Percentiles rank a stretch among this genome's conserved stretches.
These are phyloP conservation scores for Trichopria drosophilae DNA, from an alignment of 2,888 invertebrate genomes.

Conservation along the genomic window DNA sequence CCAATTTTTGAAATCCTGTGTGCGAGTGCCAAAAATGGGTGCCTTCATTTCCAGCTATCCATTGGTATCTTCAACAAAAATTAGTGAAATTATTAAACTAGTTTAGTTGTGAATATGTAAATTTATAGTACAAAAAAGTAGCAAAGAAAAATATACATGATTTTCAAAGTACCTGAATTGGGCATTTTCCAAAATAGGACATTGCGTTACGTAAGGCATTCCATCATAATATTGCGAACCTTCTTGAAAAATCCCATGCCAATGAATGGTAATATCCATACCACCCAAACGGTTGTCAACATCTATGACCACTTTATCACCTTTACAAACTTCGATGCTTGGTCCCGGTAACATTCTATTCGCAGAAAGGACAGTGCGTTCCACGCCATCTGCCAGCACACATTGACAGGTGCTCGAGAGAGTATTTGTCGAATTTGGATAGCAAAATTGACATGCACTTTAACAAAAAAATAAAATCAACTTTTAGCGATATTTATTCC, in stretches of 20 bases:
- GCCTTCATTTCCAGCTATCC: conserved; percentile 72
- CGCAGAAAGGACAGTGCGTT: conserved; percentile 74
- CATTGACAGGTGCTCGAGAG: conserved; percentile 89
- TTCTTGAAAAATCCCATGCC: conserved; percentile 90
- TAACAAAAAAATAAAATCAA: no score
- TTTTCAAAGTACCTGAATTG: conserved; percentile 87
- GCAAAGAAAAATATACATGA: conserved; percentile 3
- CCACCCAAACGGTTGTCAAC: conserved; percentile 90
- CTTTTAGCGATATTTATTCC: no score
- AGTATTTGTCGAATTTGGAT: conserved; percentile 86
- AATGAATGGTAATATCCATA: conserved; percentile 89
- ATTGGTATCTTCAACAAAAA: no score
- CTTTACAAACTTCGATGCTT: conserved; percentile 85
- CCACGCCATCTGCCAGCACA: conserved; percentile 80
- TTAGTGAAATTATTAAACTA: no score
- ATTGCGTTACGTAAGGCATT: conserved; percentile 90
- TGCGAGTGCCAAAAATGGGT: conserved; percentile 88
- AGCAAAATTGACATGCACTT: conserved; percentile 87
- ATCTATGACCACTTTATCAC: conserved; percentile 87
- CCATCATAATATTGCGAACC: conserved; percentile 89
- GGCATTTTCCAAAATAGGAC: conserved; percentile 87
- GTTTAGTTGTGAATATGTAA: no score
- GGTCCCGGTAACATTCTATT: conserved; percentile 90
- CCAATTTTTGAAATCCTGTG: no score
- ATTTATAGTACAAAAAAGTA: no score